Evolutionary conservation across 92 coral and sea anemone species (phyloP).

Genomic region (Parazoanthus darwini): DNA sequence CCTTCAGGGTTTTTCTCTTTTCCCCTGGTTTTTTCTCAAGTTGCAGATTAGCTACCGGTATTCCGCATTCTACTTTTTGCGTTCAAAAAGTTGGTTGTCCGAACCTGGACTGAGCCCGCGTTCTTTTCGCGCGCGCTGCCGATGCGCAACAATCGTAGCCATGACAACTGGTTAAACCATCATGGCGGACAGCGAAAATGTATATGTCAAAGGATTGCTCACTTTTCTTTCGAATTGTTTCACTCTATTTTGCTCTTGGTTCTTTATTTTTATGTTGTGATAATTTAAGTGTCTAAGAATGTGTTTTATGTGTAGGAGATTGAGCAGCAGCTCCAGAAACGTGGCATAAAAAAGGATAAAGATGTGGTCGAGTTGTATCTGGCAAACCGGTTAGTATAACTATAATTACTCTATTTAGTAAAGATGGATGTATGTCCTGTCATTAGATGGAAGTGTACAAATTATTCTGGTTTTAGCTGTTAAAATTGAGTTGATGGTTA

Average conservation of each 20-base stretch:
- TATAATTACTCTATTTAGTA: too few relatives aligned
- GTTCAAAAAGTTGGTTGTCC: too few relatives aligned
- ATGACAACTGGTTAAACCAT: constrained; percentile 60
- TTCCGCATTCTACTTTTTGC: too few relatives aligned
- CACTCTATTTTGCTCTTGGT: not conserved
- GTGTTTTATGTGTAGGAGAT: constrained; percentile 52
- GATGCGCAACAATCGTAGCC: constrained; percentile 46
- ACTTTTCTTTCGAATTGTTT: not conserved
- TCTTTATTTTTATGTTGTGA: not conserved
- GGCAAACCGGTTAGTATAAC: constrained; percentile 63
- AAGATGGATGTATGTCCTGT: too few relatives aligned
- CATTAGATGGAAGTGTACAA: not conserved
- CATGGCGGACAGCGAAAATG: constrained; percentile 86
- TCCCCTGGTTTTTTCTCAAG: too few relatives aligned
- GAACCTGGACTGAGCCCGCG: constrained; percentile 46
- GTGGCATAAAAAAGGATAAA: constrained; percentile 70
- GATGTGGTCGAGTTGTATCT: constrained; percentile 83
- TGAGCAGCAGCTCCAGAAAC: constrained; percentile 74
- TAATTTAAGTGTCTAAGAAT: not conserved
- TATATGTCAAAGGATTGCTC: not conserved
- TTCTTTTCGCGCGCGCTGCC: not conserved
- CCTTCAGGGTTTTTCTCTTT: too few relatives aligned
- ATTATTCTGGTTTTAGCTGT: not conserved
- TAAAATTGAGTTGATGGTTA: not conserved
- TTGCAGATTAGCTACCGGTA: too few relatives aligned